Evolutionary conservation across 2,888 invertebrate genomes (phyloP), one percentile per base, ranked within the genome.

Genomic region (Melinaea marsaeus): DNA sequence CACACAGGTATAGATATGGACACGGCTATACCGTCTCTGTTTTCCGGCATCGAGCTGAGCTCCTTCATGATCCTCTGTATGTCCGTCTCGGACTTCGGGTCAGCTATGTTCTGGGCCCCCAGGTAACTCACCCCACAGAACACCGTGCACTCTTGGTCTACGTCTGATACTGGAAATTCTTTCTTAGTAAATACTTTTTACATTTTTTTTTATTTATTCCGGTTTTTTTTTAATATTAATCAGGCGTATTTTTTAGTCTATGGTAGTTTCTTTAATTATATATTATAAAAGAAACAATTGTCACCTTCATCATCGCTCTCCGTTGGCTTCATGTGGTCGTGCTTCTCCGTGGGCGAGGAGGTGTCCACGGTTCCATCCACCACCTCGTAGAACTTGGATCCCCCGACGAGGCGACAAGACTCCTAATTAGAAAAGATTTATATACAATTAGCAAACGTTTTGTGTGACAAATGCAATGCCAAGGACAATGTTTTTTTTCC

Each of bases 91-190:
- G 96, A 97, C 83, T 98, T 96, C 0, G 98, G 98, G 11, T 97
- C 96, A 79, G 96, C 95, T 74, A 99, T 97, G 71, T 95, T 94
- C 61, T 97, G 96, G 11, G 97, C 95, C 55, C 98, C 98, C 73
- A 99, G 92, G 90, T 98, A 98, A 66, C 96, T 96, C 55, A 99
- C 97, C 0, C 97, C 96, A 77, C 96, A 95, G 89, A 98, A 98
- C 77, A 97, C 95, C 13, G 97, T 96, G 83, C 96, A 96, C 71
- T 97, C 96, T 87, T 97, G 96, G 83, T 96, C 95, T 70, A 95
- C 94, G 83, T 96, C 95, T 76, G 95, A 95, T 82, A 95, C 94
- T 93, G 85, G 57, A 72, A 64, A 66, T 13, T 6, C 9, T 51
- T 63, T 32, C 55, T 61, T 33, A 60, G 45, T 22, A 22, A 22